Percentiles rank a stretch among this genome's conserved stretches.
phyloP scores from a whole-genome alignment of 35 echinoderm and acorn worm genomes.

The Ophioderma brevispina region DNA sequence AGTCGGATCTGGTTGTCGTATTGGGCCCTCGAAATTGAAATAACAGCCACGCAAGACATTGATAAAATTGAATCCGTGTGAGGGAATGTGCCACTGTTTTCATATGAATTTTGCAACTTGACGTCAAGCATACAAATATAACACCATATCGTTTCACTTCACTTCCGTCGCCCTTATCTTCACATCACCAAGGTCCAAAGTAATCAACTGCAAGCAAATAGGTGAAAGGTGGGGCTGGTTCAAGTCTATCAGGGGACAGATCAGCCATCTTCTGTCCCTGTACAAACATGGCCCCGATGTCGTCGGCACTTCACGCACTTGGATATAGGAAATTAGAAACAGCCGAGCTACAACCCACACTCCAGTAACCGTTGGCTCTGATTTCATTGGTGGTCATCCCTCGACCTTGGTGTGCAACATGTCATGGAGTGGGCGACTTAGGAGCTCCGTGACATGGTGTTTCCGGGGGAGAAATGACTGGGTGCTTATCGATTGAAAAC shows the following conservation, averaged over 20 bases:
- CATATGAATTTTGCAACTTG: slow-evolving; percentile 50
- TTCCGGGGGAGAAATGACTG: slow-evolving; percentile 65
- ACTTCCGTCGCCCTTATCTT: slow-evolving; percentile 55
- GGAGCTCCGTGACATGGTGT: slow-evolving; percentile 61
- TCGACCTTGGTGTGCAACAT: slow-evolving; percentile 57
- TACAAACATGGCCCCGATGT: no score
- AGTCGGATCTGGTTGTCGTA: slow-evolving; percentile 31
- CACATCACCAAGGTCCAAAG: slow-evolving; percentile 56
- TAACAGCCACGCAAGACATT: slow-evolving; percentile 41
- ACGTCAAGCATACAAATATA: slow-evolving; percentile 56
- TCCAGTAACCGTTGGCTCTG: slow-evolving; percentile 66
- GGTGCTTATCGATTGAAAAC: slow-evolving; percentile 35
- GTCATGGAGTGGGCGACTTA: slow-evolving; percentile 67
- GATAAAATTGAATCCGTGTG: slow-evolving; percentile 63
- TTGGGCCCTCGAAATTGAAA: slow-evolving; percentile 46
- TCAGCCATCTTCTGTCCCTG: slow-evolving; percentile 78
- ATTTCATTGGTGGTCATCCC: slow-evolving; percentile 60
- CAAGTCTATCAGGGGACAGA: slow-evolving; percentile 63
- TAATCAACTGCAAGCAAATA: slow-evolving; percentile 64
- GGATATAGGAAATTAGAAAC: slow-evolving; percentile 26
- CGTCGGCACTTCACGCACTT: no score
- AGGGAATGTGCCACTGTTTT: slow-evolving; percentile 29
- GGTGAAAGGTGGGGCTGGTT: slow-evolving; percentile 52
- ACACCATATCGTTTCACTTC: slow-evolving; percentile 60
- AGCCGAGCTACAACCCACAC: slow-evolving; percentile 44